Base-by-base conservation (phyloP, 2,797 vertebrate species). In the Serranus cabrilla region DNA sequence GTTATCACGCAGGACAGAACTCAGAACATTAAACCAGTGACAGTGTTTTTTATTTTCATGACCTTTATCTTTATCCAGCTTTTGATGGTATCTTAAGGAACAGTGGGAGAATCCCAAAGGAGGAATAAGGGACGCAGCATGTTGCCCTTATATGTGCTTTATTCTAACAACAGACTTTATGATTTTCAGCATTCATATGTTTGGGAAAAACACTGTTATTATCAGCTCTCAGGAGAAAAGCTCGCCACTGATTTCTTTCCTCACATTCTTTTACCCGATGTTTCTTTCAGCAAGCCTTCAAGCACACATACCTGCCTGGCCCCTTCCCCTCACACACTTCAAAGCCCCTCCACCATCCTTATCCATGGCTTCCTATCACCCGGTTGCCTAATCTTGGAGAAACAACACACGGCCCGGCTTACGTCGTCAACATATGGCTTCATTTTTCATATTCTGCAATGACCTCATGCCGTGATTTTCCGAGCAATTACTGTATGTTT, bases 281-380 rank as follows among this genome's bases (percentile, higher is more conserved):
- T 70, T 62, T 91, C 88, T 91, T 83, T 92, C 85, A 88, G 57
- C 80, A 78, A 60, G 56, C 63, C 77, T 56, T 83, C 54, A 82
- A 81, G 65, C 65, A 23, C 64, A 47, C 73, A 87, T 88, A 81
- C 90, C 87, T 87, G 63, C 65, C 57, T 18, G 45, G 59, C 76
- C 80, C 83, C 80, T 79, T 83, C 51, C 40, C 7, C 62, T 65
- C 47, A 42, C 51, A 63, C 39, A 83, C 78, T 85, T 87, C 76
- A 91, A 89, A 87, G 75, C 70, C 21, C 58, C 57, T 17, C 51
- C 56, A 45, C 57, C 42, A 11, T 57, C 70, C 59, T 82, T 80
- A 88, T 87, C 84, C 76, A 77, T 75, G 81, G 62, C 78, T 91
- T 90, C 82, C 86, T 73, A 80, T 86, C 80, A 75, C 81, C 69